Evolutionary conservation across 1,140 invertebrate species (phyloP), one percentile per base, ranked within the genome.

Genomic region (Linepithema humile): DNA sequence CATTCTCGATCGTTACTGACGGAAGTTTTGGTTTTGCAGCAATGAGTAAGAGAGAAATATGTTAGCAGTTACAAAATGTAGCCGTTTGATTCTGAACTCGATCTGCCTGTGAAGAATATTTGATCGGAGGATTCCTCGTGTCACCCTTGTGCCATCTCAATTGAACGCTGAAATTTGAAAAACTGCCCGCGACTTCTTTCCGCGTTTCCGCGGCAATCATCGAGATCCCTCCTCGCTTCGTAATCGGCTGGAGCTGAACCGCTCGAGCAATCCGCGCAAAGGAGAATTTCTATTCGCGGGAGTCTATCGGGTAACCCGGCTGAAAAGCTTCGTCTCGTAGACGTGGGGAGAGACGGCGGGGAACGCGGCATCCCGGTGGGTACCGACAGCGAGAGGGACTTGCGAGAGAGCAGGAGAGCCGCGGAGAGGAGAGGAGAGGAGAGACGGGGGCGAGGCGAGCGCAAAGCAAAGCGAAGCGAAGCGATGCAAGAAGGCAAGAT

Each of bases 401-500:
- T 62, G 35, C 62, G 43, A 48, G 65, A 88, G 20, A 17, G 20
- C 5, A 77, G 35, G 40, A 77, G 29, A 75, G n/a, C 29, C 45
- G 35, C 45, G 74, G 74, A 90, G 85, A 65, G 80, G 82, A 83
- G 69, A 60, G 57, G 53, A 74, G 83, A 53, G 50, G 62, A 64
- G 65, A 84, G 75, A 74, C 72, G 65, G 69, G 55, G 75, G 53
- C 32, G 73, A 91, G 84, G 77, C 65, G 67, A 55, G 53, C 70
- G 75, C 55, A 84, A 75, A 82, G 89, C 90, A 86, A 90, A 88
- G 86, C 75, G 35, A 75, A 48, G 55, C 72, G 55, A 78, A 78
- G 48, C 75, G 75, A 80, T 80, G 90, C 87, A 92, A 89, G 90
- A 86, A 92, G 91, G 89, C 89, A 89, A 92, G 92, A 91, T 91